Evolutionary conservation across 2,113 vertebrate species (phyloP), one percentile per base, ranked within the genome.

Genomic region (Pseudorectes ferrugineus): DNA sequence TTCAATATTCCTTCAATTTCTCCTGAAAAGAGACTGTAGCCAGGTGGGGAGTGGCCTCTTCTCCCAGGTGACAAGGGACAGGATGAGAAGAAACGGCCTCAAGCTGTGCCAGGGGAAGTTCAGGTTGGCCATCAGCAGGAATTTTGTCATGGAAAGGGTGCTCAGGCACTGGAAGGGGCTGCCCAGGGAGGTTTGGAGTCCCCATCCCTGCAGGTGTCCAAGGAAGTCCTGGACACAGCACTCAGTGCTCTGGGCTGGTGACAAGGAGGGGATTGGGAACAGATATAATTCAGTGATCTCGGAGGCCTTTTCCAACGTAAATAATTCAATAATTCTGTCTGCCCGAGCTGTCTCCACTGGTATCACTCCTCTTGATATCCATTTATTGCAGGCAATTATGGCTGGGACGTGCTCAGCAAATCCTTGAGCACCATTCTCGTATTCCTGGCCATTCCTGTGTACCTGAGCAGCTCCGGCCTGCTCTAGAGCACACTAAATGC

Each of bases 181-280:
- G 19, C 23, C 23, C 38, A n/a, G 23, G 12, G 38, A n/a, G 12
- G 9, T 17, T 5, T 24, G 28, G 9, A 38, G 15, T 66, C 0
- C 11, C 20, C 38, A 59, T 21, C 9, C 51, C 52, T 74, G 51
- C 4, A n/a, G 12, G 5, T 14, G 28, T 23, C 24, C 33, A 14
- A 1, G 43, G 28, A 51, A 45, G 0, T 6, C 1, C 26, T 12
- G 26, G 43, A 66, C 0, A 0, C 21, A 28, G 20, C 45, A 52
- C 12, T 43, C 33, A 58, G 23, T 20, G 23, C 33, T 66, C 38
- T 24, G 19, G 36, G 31, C 29, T 57, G 82, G 61, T 0, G 45
- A 33, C 52, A n/a, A 52, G 38, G 38, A n/a, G 3, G 19, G 25
- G 11, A 45, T 51, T 3, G 1, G 11, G 3, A 29, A 45, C 21